Percentiles rank a stretch among this genome's conserved stretches.
phyloP scores from a whole-genome alignment of 2,888 invertebrate species.

The Gastrophysa polygoni region DNA sequence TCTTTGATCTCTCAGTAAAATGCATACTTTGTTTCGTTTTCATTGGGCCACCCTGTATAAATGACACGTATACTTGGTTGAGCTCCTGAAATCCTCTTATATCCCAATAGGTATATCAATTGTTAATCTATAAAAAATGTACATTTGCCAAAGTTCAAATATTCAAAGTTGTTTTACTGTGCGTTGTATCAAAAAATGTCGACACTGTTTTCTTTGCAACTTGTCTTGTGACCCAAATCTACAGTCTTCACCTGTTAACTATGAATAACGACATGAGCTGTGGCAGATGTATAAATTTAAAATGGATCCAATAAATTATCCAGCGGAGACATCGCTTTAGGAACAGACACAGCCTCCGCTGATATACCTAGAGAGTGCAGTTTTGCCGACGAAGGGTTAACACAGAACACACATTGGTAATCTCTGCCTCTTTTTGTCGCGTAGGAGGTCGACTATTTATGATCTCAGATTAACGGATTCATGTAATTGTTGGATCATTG shows the following conservation, averaged over 20 bases:
- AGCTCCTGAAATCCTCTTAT: too few species aligned
- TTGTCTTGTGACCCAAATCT: conserved; percentile 32
- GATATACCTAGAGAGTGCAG: conserved; percentile 28
- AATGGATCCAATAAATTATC: conserved; percentile 53
- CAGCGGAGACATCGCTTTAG: conserved; percentile 42
- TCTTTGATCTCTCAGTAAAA: too few species aligned
- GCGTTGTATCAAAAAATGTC: too few species aligned
- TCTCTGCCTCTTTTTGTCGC: conserved; percentile 30
- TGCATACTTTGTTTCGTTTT: too few species aligned
- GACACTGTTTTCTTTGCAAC: neutral
- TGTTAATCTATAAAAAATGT: too few species aligned
- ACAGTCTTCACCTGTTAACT: conserved; percentile 40
- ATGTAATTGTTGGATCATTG: conserved; percentile 10
- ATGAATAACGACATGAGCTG: conserved; percentile 53
- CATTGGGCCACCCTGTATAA: too few species aligned
- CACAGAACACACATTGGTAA: conserved; percentile 15
- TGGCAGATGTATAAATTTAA: conserved; percentile 55
- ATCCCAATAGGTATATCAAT: too few species aligned
- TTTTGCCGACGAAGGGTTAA: conserved; percentile 42
- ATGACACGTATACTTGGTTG: too few species aligned
- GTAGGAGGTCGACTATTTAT: conserved; percentile 37
- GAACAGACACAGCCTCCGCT: conserved; percentile 42
- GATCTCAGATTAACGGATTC: conserved; percentile 7
- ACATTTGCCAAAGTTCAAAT: too few species aligned
- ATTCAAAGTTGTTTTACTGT: too few species aligned